Evolutionary conservation across 2,888 invertebrate species (phyloP), one percentile per base, ranked within the genome.

Genomic region (Cecidostiba fungosa): DNA sequence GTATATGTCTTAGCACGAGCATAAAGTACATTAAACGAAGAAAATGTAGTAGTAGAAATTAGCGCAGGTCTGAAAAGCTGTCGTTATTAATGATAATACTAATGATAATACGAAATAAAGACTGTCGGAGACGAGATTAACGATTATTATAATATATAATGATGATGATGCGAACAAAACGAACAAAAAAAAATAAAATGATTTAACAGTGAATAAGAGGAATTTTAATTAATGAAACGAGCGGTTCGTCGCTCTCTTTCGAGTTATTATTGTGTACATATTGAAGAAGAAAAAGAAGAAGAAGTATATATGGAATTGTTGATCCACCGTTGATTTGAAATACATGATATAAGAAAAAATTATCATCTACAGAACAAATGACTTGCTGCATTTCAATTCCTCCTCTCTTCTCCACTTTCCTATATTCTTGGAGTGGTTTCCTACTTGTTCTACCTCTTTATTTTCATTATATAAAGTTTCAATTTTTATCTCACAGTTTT

Each of bases 311-410:
- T 85, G 77, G 19, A 87, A 84, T 82, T 87, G 84, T 87, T 87
- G 86, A 86, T 79, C 54, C 70, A 87, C 73, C 83, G 84, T 87
- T 87, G 70, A 86, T 84, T 84, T 86, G 87, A 87, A 87, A 87
- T 87, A 87, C 80, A 87, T 73, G 73, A 87, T 85, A 84, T 84
- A 80, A 82, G 79, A 59, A 85, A 78, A 81, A 80, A 80, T 82
- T 12, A 84, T 79, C 77, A 74, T 84, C 80, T 79, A 77, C 50
- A 81, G 82, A 74, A 87, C 19, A 82, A 77, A 81, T 82, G 69
- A 78, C 74, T 87, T 86, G 84, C 86, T 86, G 86, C 84, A 66
- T 87, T 85, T 87, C 78, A 70, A 86, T 86, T 73, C 74, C 78
- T 84, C 50, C 39, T 84, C 80, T 87, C 43, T 29, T 54, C 19